These are phyloP conservation scores for Scaptomyza caliginosa DNA, from an alignment of 2,888 invertebrate species.

Conservation along the genomic window DNA sequence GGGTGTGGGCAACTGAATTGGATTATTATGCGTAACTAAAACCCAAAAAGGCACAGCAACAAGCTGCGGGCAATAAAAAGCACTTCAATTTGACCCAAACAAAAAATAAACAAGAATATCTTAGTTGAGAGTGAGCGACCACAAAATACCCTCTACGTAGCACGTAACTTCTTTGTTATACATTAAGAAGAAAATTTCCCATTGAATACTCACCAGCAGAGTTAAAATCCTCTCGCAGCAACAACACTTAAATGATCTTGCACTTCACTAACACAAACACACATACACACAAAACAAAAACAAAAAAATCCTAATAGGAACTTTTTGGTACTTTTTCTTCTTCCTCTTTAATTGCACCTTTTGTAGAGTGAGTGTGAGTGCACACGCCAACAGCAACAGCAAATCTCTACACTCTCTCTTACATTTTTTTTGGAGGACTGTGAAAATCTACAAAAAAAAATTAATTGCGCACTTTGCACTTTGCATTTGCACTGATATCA, in stretches of 20 bases:
- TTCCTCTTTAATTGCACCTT: not conserved
- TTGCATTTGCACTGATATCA: not conserved
- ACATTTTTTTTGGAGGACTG: not conserved
- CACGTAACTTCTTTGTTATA: not conserved
- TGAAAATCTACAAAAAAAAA: not conserved
- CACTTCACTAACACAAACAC: not conserved
- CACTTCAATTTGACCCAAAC: slow-evolving; percentile 75
- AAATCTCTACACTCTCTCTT: not conserved
- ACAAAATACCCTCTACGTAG: not conserved
- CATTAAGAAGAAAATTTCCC: not conserved
- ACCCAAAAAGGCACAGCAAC: slow-evolving; percentile 65
- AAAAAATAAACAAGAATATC: not conserved
- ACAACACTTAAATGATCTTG: not conserved
- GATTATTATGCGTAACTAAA: slow-evolving; percentile 76
- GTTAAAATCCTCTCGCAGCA: not conserved
- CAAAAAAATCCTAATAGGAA: not conserved
- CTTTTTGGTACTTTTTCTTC: not conserved
- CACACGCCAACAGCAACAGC: not conserved
- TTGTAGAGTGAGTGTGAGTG: not conserved
- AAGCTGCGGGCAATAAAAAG: slow-evolving; percentile 77
- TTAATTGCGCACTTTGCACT: not conserved
- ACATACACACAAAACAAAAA: not conserved
- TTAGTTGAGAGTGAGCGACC: not conserved
- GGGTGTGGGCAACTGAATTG: slow-evolving; percentile 45
- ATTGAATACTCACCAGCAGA: not conserved